Evolutionary conservation across 2,113 vertebrate genomes (phyloP).

Genomic region (Rhea americana): DNA sequence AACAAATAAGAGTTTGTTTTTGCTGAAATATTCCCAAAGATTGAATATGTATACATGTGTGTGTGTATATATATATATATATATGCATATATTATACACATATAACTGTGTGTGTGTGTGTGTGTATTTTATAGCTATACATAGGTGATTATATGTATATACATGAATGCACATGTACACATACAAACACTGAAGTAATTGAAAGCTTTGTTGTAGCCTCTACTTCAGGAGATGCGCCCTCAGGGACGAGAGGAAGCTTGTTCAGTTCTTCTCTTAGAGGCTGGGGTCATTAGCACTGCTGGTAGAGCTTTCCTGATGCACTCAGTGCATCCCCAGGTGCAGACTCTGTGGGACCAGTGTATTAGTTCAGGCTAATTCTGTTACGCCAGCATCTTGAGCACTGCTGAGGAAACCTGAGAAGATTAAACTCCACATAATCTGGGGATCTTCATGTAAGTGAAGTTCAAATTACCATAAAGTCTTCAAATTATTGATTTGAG

Average conservation of each 20-base stretch:
- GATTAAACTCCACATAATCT: conserved; percentile 54
- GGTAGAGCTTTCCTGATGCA: neutral
- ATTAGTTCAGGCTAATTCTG: conserved; percentile 44
- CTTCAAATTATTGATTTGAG: conserved; percentile 23
- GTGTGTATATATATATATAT: neutral
- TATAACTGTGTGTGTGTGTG: too few relatives aligned
- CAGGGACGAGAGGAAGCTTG: neutral
- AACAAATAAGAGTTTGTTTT: neutral
- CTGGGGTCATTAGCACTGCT: neutral
- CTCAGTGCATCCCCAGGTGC: neutral
- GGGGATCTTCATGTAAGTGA: conserved; percentile 41
- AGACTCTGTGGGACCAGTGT: conserved; percentile 24
- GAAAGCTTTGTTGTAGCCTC: neutral
- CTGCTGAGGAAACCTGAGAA: conserved; percentile 45
- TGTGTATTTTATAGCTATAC: too few relatives aligned
- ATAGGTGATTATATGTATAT: neutral
- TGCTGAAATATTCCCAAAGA: neutral
- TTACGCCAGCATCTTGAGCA: conserved; percentile 1
- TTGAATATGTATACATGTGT: neutral
- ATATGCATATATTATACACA: too few relatives aligned
- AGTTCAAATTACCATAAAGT: conserved; percentile 52
- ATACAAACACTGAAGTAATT: neutral
- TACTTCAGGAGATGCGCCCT: neutral
- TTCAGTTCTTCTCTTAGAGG: neutral
- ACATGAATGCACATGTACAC: neutral